Evolutionary conservation across 2,113 vertebrate genomes (phyloP).

Genomic region (Phocoena sinus): DNA sequence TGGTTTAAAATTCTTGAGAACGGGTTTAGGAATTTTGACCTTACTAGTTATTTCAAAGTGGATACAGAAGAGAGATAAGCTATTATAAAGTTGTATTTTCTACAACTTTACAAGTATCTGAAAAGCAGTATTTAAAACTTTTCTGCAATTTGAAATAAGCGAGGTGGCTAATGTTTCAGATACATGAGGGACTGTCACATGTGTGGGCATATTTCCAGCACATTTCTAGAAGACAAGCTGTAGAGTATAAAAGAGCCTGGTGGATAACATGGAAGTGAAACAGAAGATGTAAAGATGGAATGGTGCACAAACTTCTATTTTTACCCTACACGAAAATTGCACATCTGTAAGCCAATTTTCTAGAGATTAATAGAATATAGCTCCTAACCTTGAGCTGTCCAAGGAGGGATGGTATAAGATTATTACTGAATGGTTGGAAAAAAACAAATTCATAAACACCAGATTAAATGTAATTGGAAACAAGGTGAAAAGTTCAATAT

Average conservation of each 20-base stretch:
- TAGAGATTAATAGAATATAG: neutral
- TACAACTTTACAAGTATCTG: neutral
- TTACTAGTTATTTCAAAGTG: neutral
- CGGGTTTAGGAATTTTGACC: neutral
- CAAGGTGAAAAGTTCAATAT: neutral
- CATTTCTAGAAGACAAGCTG: neutral
- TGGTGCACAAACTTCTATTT: neutral
- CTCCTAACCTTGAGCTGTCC: neutral
- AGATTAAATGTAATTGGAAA: neutral
- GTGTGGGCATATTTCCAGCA: neutral
- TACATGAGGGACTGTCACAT: neutral
- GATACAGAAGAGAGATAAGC: neutral
- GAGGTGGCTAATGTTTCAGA: neutral
- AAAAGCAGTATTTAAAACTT: neutral
- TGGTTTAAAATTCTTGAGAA: neutral
- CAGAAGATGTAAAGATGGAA: neutral
- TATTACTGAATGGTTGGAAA: neutral
- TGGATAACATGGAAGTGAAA: neutral
- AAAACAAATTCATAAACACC: neutral
- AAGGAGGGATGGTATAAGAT: neutral
- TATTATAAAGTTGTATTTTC: neutral
- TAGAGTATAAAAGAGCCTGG: neutral
- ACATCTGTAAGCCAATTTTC: neutral
- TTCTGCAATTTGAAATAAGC: neutral
- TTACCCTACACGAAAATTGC: neutral